Conservation (phyloP, 1,140 invertebrate species). For the Musca domestica region DNA sequence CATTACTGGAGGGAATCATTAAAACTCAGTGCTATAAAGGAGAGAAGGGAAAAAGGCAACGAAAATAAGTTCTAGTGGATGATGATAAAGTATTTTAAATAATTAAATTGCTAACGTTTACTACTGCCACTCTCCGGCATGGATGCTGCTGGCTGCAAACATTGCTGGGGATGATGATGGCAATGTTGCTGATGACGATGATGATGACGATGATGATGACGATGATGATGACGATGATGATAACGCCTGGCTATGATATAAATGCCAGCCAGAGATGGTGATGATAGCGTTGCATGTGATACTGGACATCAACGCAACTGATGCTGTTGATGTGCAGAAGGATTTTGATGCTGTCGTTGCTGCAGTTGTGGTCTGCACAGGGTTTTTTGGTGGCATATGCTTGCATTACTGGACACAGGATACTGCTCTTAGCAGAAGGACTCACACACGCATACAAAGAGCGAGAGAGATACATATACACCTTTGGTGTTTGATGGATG, state of each 20-base stretch:
- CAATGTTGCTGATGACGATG: not conserved
- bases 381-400: too few species aligned
- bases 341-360: not conserved
- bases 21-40: too few species aligned
- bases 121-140: not conserved
- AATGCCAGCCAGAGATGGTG: too few species aligned
- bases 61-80: too few species aligned
- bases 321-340: too few species aligned
- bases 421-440: not conserved
- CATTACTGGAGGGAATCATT: too few species aligned
- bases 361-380: too few species aligned
- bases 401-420: too few species aligned
- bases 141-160: not conserved
- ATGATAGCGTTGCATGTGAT: too few species aligned
- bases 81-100: constrained; percentile 10
- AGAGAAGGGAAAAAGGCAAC: too few species aligned
- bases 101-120: constrained; percentile 19
- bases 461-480: not conserved
- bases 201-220: not conserved
- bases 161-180: not conserved
- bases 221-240: not conserved
- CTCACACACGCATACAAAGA: not conserved
- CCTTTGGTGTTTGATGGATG: not conserved
- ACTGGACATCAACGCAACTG: too few species aligned
- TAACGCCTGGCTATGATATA: too few species aligned